Percentiles rank a stretch among this genome's conserved stretches.
Evolutionary conservation across 2,113 vertebrate species (phyloP).

Genomic region (Diadophis punctatus): DNA sequence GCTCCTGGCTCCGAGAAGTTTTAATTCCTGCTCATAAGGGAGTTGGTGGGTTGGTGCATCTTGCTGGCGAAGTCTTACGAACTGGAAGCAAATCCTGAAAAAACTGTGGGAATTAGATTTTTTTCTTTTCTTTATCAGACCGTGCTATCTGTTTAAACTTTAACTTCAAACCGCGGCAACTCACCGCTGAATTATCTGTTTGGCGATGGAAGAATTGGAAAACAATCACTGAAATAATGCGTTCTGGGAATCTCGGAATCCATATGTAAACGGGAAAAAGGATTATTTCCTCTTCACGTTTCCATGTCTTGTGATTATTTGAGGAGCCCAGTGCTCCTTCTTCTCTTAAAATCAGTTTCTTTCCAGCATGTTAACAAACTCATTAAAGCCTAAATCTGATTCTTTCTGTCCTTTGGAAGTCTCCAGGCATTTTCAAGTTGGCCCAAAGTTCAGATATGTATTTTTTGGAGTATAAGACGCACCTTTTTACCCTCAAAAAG

Average conservation of each 20-base stretch:
- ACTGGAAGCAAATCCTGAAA: background rate
- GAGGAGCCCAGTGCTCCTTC: background rate
- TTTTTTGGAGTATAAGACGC: no score
- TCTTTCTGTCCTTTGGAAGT: slow-evolving; percentile 20
- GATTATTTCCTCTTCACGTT: background rate
- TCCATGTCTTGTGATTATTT: background rate
- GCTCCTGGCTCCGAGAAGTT: background rate
- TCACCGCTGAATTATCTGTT: background rate
- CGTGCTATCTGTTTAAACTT: slow-evolving; percentile 11
- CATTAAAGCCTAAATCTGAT: slow-evolving; percentile 18
- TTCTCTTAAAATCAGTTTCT: background rate
- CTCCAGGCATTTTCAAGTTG: slow-evolving; percentile 18
- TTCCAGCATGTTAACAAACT: slow-evolving; percentile 6
- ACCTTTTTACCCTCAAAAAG: no score
- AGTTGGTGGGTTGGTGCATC: rapidly evolving
- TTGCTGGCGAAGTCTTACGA: background rate
- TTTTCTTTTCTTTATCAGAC: background rate
- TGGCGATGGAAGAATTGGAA: background rate
- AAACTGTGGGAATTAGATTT: background rate
- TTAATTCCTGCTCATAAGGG: rapidly evolving
- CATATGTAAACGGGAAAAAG: background rate
- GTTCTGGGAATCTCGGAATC: background rate
- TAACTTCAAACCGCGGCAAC: background rate
- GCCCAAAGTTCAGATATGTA: slow-evolving; percentile 32
- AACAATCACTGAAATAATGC: rapidly evolving